Percentiles rank a stretch among this genome's conserved stretches.
Evolutionary conservation across 1,140 invertebrate genomes (phyloP).

Genomic region (Apolygus lucorum): DNA sequence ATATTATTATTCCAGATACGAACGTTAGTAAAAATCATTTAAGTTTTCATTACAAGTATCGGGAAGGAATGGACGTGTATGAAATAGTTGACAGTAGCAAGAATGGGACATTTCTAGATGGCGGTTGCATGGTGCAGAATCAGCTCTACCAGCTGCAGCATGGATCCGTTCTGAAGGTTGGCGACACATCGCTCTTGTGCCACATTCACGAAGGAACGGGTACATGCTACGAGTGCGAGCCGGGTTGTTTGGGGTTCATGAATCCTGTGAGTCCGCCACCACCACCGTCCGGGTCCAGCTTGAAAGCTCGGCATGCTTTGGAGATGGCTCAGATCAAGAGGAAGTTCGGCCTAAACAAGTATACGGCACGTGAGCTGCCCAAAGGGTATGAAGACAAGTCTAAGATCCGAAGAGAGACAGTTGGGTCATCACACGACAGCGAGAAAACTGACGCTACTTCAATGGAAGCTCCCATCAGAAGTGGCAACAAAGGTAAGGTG

Average conservation of each 20-base stretch:
- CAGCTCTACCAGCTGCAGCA: conserved; percentile 53
- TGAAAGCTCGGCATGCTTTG: conserved; percentile 17
- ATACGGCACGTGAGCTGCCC: conserved; percentile 36
- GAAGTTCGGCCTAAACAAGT: conserved; percentile 64
- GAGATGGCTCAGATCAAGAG: conserved; percentile 43
- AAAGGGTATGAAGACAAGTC: conserved; percentile 67
- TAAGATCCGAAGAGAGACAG: conserved; percentile 55
- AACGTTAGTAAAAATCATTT: conserved; percentile 53
- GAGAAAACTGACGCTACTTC: conserved; percentile 74
- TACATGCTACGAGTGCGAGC: conserved; percentile 84
- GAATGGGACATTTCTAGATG: conserved; percentile 80
- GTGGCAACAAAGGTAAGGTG: conserved; percentile 32
- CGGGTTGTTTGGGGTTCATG: conserved; percentile 48
- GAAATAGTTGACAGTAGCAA: conserved; percentile 66
- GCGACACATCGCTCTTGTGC: conserved; percentile 64
- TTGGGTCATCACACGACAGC: conserved; percentile 72
- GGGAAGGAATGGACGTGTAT: conserved; percentile 52
- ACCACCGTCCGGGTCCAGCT: conserved; percentile 36
- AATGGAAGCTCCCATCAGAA: conserved; percentile 43
- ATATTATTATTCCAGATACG: conserved; percentile 65
- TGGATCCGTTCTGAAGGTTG: conserved; percentile 53
- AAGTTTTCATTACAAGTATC: conserved; percentile 45
- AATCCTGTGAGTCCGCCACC: not conserved
- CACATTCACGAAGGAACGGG: conserved; percentile 77
- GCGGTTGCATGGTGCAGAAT: conserved; percentile 60